Conservation (phyloP, 1,140 invertebrate genomes). For the Cotesia chilonis region DNA sequence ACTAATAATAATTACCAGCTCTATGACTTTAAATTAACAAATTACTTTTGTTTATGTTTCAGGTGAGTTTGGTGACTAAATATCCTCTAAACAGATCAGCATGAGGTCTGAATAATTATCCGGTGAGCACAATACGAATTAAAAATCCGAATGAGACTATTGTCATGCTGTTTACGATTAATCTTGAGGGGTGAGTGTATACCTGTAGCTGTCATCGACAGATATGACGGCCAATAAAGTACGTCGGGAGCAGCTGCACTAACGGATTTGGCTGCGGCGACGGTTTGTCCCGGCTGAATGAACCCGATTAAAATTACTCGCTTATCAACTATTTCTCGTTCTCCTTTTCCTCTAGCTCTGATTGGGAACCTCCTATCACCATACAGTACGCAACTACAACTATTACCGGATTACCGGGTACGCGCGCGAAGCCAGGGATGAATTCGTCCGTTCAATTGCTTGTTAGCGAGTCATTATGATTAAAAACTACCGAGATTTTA, state of each 20-base stretch:
- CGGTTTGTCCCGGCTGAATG: constrained; percentile 39
- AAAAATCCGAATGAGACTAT: constrained; percentile 40
- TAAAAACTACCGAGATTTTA: constrained; percentile 8
- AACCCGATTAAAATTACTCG: constrained; percentile 30
- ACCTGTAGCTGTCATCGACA: constrained; percentile 57
- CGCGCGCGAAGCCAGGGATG: not conserved
- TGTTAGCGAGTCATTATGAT: constrained; percentile 25
- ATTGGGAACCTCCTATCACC: not conserved
- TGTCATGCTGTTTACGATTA: constrained; percentile 64
- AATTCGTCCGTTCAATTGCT: constrained; percentile 28
- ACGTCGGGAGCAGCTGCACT: constrained; percentile 56
- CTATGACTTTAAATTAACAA: too few species aligned
- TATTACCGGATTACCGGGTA: too few species aligned
- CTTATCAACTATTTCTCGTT: constrained; percentile 11
- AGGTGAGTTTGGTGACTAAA: constrained; percentile 9
- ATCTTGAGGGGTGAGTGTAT: constrained; percentile 52
- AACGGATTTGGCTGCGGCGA: constrained; percentile 54
- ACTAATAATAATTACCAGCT: too few species aligned
- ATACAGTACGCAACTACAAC: not conserved
- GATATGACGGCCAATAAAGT: constrained; percentile 64
- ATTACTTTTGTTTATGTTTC: too few species aligned
- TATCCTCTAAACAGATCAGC: not conserved
- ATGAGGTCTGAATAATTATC: not conserved
- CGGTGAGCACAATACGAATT: not conserved
- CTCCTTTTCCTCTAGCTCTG: not conserved